phyloP scores from a whole-genome alignment of 2,888 invertebrate species.

The Liodrosophila aerea region DNA sequence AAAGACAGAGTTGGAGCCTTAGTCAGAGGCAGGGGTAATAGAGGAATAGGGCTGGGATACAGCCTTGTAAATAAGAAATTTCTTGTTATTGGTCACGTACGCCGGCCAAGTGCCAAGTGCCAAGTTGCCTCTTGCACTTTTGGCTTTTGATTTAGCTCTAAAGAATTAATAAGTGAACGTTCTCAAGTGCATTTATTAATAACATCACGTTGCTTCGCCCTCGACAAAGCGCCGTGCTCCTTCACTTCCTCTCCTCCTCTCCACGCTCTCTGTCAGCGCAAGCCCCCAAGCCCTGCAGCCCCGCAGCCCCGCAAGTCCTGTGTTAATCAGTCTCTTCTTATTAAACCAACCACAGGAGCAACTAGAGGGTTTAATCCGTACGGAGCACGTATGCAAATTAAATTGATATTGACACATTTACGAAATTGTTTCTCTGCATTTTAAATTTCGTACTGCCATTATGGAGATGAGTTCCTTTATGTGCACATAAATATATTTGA shows the following conservation, averaged over 20 bases:
- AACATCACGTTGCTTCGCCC: conserved; percentile 38
- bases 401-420: neutral
- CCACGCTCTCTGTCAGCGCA: neutral
- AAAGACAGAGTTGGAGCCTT: neutral
- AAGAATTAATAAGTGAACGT: conserved; percentile 73
- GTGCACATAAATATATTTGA: too few species aligned
- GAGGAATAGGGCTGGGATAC: neutral
- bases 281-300: too few species aligned
- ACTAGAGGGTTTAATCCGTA: neutral
- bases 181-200: conserved; percentile 76
- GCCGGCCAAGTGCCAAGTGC: conserved; percentile 35
- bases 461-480: too few species aligned
- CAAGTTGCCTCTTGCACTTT: conserved; percentile 72
- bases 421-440: neutral
- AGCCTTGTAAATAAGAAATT: conserved; percentile 57
- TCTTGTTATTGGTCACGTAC: conserved; percentile 76
- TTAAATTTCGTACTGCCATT: neutral
- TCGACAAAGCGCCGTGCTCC: neutral
- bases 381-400: neutral
- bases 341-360: too few species aligned
- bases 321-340: too few species aligned
- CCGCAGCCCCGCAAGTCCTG: too few species aligned
- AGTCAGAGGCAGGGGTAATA: neutral
- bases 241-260: neutral
- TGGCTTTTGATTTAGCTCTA: conserved; percentile 54